Evolutionary conservation across 1,140 invertebrate species (phyloP), one percentile per base, ranked within the genome.

Genomic region (fruit fly (Drosophila melanogaster)): DNA sequence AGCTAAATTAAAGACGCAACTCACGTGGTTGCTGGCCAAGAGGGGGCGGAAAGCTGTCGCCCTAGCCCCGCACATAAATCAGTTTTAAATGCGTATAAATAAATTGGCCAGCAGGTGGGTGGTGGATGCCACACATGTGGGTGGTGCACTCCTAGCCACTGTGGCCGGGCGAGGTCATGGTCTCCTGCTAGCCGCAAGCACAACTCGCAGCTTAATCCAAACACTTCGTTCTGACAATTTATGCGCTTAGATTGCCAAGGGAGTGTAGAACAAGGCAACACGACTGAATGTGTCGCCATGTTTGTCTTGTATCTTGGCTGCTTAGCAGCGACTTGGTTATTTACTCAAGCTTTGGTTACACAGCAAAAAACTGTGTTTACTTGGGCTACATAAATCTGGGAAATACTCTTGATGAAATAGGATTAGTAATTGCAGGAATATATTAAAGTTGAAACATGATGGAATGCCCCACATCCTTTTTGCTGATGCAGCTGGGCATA

Each of bases 81-180:
- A 87, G 83, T 73, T 87, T 87, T 89, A 89, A 87, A 87, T 89
- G 79, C 83, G 79, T 70, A 83, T 87, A 87, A 87, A 87, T 87
- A 87, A 87, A 87, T 87, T 83, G 76, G 81, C 66, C 71, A 60
- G 64, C 58, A 76, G 74, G 51, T 58, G 58, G 62, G 61, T 14
- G 30, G 30, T 30, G 30, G 8, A 8, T 30, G 26, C 26, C 26
- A 30, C 30, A 26, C 30, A 30, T 10, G 30, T 10, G 56, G 26
- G 14, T 19, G 44, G 17, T 79, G 56, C 70, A 74, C 49, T 60
- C 35, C 24, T 30, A 50, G 49, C 57, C 56, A 51, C 55, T 76
- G 33, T 10, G 66, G 66, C 41, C 19, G 24, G 44, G 58, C 35
- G 62, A 69, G 72, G 72, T 77, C 74, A 69, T 26, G 72, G 71